Conservation (phyloP, 2,888 invertebrate species). For the Galerucella calmariensis region DNA sequence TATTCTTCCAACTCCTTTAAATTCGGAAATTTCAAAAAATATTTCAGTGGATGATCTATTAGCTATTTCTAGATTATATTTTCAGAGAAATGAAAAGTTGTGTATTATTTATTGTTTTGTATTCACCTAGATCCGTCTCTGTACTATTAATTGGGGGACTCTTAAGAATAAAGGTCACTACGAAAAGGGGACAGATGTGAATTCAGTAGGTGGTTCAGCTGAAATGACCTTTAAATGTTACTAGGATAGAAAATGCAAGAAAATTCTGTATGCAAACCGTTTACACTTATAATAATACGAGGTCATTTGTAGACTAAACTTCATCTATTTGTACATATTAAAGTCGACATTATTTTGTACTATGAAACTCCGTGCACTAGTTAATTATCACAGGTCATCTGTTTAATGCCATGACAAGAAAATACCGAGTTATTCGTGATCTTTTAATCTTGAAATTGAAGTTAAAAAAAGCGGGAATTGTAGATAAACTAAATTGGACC, state of each 20-base stretch:
- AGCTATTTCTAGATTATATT: too few species aligned
- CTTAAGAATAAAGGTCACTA: neutral
- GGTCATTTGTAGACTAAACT: too few species aligned
- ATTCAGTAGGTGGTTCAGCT: neutral
- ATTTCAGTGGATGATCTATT: too few species aligned
- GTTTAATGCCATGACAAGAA: neutral
- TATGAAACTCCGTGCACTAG: too few species aligned
- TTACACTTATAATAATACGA: too few species aligned
- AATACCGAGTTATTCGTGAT: neutral
- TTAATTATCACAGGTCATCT: neutral
- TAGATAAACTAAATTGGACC: neutral
- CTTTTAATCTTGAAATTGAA: neutral
- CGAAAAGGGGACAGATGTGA: slow-evolving; percentile 6
- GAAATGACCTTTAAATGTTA: slow-evolving; percentile 14
- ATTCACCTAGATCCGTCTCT: neutral
- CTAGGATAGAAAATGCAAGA: neutral
- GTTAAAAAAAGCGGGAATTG: neutral
- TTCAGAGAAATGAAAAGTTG: too few species aligned
- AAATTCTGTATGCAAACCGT: neutral
- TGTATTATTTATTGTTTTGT: too few species aligned
- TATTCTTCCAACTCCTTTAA: too few species aligned
- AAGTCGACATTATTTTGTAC: too few species aligned
- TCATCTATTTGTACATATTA: too few species aligned
- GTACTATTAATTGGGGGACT: neutral
- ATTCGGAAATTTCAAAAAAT: too few species aligned